A percentile compares a stretch with the other conserved stretches of the same genome.
Conservation (phyloP, 2,888 invertebrate genomes). For the Exephanes ischioxanthus region DNA sequence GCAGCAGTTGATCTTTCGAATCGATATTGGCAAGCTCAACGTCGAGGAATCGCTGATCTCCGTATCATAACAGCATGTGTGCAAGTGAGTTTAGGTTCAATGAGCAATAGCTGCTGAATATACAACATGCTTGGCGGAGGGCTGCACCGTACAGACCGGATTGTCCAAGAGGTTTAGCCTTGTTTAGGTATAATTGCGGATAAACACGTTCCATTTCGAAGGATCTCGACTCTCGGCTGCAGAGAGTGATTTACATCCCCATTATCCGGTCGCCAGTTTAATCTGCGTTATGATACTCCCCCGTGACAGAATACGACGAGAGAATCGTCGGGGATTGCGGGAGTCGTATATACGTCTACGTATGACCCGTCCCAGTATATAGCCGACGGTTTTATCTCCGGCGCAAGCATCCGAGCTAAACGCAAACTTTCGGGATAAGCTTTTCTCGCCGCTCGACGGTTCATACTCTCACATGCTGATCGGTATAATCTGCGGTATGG, state of each 20-base stretch:
- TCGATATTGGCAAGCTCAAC: constrained; percentile 31
- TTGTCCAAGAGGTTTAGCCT: background rate
- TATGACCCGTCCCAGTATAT: background rate
- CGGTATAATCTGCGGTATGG: constrained; percentile 2
- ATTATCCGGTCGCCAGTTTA: no score
- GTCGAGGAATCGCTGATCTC: background rate
- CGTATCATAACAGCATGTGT: constrained; percentile 4
- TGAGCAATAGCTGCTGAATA: background rate
- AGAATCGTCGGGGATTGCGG: background rate
- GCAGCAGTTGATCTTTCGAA: constrained; percentile 10
- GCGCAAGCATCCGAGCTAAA: background rate
- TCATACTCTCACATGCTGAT: constrained; percentile 11
- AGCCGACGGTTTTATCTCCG: background rate
- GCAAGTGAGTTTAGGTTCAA: background rate
- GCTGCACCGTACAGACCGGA: background rate
- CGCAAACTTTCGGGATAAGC: constrained; percentile 18
- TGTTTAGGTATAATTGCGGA: background rate
- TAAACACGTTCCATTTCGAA: background rate
- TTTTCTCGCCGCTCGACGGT: background rate
- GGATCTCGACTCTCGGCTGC: background rate
- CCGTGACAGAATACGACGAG: background rate
- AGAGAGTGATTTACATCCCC: background rate
- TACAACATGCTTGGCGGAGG: background rate
- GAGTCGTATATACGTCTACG: background rate
- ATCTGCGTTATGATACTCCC: background rate